These are phyloP conservation scores for Endomychus coccineus DNA, from an alignment of 2,888 invertebrate genomes.

Conservation along the genomic window DNA sequence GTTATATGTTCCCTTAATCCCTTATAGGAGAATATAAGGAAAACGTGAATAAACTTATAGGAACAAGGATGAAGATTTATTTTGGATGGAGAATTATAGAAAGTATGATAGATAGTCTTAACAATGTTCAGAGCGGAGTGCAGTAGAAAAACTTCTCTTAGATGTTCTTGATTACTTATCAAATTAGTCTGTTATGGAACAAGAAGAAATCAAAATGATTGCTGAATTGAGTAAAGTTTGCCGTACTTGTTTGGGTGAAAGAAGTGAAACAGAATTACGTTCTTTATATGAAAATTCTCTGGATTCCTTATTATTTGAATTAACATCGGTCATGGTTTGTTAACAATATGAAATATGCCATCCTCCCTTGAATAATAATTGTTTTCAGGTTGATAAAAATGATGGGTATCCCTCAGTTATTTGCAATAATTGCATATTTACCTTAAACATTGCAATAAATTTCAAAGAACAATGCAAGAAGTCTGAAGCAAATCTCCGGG, in stretches of 20 bases:
- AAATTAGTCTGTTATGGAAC: not conserved
- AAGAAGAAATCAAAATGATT: constrained; percentile 14
- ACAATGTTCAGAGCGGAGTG: no score
- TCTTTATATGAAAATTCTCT: constrained; percentile 31
- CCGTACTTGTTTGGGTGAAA: constrained; percentile 36
- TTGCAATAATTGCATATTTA: constrained; percentile 33
- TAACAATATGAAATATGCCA: constrained; percentile 3
- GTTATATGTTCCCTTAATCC: no score
- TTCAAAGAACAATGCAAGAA: constrained; percentile 35
- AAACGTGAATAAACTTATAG: no score
- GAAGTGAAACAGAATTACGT: constrained; percentile 29
- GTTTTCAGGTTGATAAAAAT: constrained; percentile 28
- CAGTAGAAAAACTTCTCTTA: no score
- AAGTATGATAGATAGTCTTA: no score
- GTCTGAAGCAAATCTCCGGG: constrained; percentile 31
- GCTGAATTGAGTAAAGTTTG: constrained; percentile 34
- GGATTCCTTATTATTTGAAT: constrained; percentile 25
- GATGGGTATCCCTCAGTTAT: constrained; percentile 36
- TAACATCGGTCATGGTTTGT: constrained; percentile 30
- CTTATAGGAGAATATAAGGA: no score
- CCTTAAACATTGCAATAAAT: constrained; percentile 30
- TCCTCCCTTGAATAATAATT: constrained; percentile 9
- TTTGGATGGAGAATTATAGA: no score
- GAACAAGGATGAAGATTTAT: no score
- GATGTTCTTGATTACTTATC: no score